These are phyloP conservation scores for Cyrtorhinus lividipennis DNA, from an alignment of 1,140 invertebrate species.

Conservation along the genomic window DNA sequence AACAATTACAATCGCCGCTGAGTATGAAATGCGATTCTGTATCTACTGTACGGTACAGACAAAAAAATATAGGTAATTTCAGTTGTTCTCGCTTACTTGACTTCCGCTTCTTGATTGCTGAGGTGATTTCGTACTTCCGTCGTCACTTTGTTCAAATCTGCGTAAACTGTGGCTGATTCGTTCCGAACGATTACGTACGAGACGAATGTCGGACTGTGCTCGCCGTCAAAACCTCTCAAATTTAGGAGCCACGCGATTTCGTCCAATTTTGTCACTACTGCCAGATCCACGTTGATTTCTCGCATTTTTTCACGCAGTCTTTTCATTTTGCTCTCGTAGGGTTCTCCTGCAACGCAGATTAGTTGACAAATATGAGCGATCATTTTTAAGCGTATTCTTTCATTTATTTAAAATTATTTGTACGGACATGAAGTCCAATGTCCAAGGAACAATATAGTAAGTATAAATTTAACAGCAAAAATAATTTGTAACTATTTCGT, in stretches of 20 bases:
- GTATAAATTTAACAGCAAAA: not conserved
- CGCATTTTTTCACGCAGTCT: conserved; percentile 34
- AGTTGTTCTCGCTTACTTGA: conserved; percentile 20
- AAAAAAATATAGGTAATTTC: too few species aligned
- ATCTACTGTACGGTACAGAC: too few species aligned
- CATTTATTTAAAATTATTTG: not conserved
- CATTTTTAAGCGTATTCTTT: not conserved
- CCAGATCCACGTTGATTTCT: conserved; percentile 32
- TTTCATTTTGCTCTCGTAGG: conserved; percentile 33
- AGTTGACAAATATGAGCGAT: not conserved
- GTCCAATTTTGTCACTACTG: conserved; percentile 44
- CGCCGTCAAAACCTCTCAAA: conserved; percentile 49
- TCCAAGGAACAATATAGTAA: not conserved
- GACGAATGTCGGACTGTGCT: conserved; percentile 49
- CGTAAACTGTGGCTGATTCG: conserved; percentile 29
- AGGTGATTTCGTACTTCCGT: conserved; percentile 24
- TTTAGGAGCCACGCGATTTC: conserved; percentile 56
- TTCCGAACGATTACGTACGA: conserved; percentile 41
- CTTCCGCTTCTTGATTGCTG: not conserved
- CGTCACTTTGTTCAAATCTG: conserved; percentile 30
- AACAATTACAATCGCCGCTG: too few species aligned
- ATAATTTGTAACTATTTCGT: too few species aligned
- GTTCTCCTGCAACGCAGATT: conserved; percentile 31
- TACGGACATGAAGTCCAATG: not conserved
- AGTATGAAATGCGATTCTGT: too few species aligned